phyloP scores from a whole-genome alignment of 2,888 invertebrate genomes.

The Campoplex nolae region DNA sequence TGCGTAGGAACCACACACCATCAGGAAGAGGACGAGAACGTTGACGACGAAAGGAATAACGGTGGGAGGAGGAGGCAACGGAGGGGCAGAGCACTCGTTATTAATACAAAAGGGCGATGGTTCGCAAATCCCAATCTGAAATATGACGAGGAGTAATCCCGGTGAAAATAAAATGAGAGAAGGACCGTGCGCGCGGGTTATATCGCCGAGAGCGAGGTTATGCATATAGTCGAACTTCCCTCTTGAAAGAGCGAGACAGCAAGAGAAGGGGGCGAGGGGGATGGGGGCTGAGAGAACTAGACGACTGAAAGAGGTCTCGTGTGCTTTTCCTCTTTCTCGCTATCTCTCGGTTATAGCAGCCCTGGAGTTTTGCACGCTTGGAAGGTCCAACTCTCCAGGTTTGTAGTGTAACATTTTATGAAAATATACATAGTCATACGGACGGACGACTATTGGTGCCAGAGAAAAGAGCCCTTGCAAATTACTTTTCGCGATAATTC shows the following conservation, averaged over 20 bases:
- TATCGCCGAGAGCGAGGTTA: constrained; percentile 60
- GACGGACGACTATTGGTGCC: not conserved
- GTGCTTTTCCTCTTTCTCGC: constrained; percentile 49
- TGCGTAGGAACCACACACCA: constrained; percentile 42
- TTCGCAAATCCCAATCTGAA: constrained; percentile 83
- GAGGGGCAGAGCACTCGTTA: constrained; percentile 75
- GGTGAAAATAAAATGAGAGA: constrained; percentile 78
- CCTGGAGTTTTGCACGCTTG: constrained; percentile 46
- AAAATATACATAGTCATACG: not conserved
- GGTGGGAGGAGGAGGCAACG: constrained; percentile 57
- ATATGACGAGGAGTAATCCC: constrained; percentile 82
- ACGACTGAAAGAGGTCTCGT: constrained; percentile 49
- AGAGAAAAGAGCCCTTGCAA: not conserved
- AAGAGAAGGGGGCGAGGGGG: constrained; percentile 69
- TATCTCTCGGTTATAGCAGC: constrained; percentile 50
- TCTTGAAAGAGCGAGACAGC: constrained; percentile 60
- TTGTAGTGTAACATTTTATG: constrained; percentile 21
- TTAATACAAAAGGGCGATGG: constrained; percentile 81
- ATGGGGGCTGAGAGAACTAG: constrained; percentile 49
- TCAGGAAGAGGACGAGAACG: constrained; percentile 18
- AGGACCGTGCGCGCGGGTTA: constrained; percentile 58
- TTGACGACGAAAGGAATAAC: constrained; percentile 6
- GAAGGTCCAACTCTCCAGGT: constrained; percentile 47
- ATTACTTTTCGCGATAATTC: constrained; percentile 6
- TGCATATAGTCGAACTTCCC: constrained; percentile 36